phyloP scores from a whole-genome alignment of 2,888 invertebrate genomes.

The Baccha elongata region DNA sequence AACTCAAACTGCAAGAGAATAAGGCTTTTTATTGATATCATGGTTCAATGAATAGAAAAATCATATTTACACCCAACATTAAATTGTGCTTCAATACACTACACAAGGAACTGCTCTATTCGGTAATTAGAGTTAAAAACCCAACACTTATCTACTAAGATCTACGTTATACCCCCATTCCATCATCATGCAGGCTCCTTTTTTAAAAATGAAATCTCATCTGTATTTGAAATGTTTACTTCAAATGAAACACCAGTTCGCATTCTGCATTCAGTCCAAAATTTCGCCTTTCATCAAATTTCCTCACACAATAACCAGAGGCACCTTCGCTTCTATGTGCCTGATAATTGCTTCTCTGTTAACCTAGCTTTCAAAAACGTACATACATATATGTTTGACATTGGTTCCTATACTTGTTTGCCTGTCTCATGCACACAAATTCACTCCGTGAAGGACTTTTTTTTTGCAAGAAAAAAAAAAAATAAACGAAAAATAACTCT shows the following conservation, averaged over 20 bases:
- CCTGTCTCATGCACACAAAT: slow-evolving; percentile 40
- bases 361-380: slow-evolving; percentile 49
- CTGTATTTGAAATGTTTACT: slow-evolving; percentile 10
- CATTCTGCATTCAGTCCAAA: slow-evolving; percentile 32
- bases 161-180: too few species aligned
- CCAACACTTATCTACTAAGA: too few species aligned
- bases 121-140: too few species aligned
- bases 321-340: slow-evolving; percentile 12
- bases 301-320: slow-evolving; percentile 47
- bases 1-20: too few species aligned
- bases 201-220: neutral
- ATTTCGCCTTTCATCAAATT: slow-evolving; percentile 53
- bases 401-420: slow-evolving; percentile 32
- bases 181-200: too few species aligned
- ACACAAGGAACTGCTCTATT: too few species aligned
- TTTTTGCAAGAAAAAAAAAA: neutral
- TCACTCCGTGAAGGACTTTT: slow-evolving; percentile 36
- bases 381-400: neutral
- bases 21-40: too few species aligned
- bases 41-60: too few species aligned
- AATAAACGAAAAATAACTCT: slow-evolving; percentile 4
- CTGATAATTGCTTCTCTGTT: slow-evolving; percentile 64
- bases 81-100: too few species aligned
- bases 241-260: neutral
- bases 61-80: too few species aligned